Percentiles rank a stretch among this genome's conserved stretches.
These are phyloP conservation scores for Bradypus variegatus DNA, from an alignment of 2,797 vertebrate genomes.

Conservation along the genomic window DNA sequence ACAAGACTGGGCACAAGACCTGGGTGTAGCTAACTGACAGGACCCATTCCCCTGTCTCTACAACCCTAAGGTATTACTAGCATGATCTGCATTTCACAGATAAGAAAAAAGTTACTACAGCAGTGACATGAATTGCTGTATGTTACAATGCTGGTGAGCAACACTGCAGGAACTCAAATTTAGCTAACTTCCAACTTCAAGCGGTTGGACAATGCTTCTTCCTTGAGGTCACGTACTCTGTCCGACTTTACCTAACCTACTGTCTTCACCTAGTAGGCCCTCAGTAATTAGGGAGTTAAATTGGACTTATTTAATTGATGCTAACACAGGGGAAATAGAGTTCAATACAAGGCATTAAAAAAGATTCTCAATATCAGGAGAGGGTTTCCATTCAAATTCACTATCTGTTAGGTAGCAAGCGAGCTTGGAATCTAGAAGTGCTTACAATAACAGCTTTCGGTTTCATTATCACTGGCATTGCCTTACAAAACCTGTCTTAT, in stretches of 20 bases:
- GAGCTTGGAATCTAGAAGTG: fast-evolving
- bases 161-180: background rate
- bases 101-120: background rate
- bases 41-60: background rate
- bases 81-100: background rate
- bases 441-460: background rate
- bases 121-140: background rate
- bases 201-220: background rate
- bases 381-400: background rate
- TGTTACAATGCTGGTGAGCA: background rate
- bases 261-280: background rate
- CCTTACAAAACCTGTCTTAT: background rate
- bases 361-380: background rate
- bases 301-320: background rate
- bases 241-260: no score
- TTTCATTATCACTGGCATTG: background rate
- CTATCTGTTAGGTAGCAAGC: background rate
- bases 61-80: background rate
- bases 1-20: background rate
- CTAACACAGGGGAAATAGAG: background rate
- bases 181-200: background rate
- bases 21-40: no score
- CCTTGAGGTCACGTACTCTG: background rate
- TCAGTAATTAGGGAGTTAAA: background rate
- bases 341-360: background rate